A percentile compares a stretch with the other conserved stretches of the same genome.
These are phyloP conservation scores for Chauna torquata DNA, from an alignment of 2,113 vertebrate species.

Conservation along the genomic window DNA sequence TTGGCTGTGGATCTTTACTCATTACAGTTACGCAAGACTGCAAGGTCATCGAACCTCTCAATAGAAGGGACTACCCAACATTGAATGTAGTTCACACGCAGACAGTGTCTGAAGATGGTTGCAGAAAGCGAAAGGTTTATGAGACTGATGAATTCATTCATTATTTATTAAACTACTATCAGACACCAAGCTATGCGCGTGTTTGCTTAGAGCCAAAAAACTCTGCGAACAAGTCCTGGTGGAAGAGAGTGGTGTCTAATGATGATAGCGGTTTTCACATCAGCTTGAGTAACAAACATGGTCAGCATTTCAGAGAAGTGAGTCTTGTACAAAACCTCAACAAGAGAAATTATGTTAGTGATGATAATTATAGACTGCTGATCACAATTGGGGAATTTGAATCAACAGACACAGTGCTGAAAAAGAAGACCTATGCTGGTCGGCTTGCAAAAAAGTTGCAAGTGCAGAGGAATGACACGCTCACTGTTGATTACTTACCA, in stretches of 20 bases:
- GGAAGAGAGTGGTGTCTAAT: constrained; percentile 72
- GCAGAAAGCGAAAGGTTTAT: constrained; percentile 76
- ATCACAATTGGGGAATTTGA: neutral
- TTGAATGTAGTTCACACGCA: neutral
- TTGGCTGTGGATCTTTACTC: constrained; percentile 26
- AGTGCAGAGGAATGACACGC: constrained; percentile 10
- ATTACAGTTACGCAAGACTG: constrained; percentile 39
- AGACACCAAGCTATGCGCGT: constrained; percentile 67
- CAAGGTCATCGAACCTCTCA: neutral
- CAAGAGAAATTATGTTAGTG: neutral
- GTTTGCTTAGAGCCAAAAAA: constrained; percentile 58
- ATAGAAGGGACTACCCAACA: neutral
- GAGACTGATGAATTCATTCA: constrained; percentile 82
- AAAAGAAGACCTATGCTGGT: neutral
- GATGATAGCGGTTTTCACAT: constrained; percentile 65
- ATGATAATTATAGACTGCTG: constrained; percentile 15
- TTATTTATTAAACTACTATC: constrained; percentile 81
- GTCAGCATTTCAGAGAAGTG: constrained; percentile 11
- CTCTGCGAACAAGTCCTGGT: neutral
- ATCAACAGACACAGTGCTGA: neutral
- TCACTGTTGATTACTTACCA: neutral
- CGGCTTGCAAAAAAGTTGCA: constrained; percentile 23
- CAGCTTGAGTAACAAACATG: constrained; percentile 38
- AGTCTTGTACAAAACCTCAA: constrained; percentile 30
- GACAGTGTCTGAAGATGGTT: neutral